Evolutionary conservation across 2,797 vertebrate genomes (phyloP).

Genomic region (Otus scops): DNA sequence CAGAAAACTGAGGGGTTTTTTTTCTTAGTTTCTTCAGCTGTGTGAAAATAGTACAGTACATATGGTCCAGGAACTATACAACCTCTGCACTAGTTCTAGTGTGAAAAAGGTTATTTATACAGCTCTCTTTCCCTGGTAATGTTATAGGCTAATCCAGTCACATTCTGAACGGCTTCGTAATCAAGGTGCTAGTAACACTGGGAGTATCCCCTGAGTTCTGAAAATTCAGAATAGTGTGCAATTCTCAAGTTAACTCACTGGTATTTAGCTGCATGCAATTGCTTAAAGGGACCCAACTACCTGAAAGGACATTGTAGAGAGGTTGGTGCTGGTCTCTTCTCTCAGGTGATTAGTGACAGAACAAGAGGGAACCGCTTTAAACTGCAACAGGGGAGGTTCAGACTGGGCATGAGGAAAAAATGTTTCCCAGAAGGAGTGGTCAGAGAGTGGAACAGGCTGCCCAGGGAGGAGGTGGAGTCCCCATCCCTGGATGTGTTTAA

Average conservation of each 20-base stretch:
- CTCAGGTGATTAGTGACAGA: no score
- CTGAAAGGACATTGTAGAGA: no score
- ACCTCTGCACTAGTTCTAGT: not conserved
- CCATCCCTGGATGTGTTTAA: no score
- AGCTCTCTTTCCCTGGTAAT: not conserved
- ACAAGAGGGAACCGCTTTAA: no score
- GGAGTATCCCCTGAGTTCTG: not conserved
- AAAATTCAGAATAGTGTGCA: not conserved
- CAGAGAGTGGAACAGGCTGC: no score
- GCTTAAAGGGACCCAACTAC: not conserved
- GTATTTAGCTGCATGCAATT: not conserved
- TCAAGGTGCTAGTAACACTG: not conserved
- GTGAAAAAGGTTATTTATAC: not conserved
- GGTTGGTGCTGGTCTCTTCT: no score
- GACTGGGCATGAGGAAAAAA: no score
- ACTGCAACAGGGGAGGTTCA: no score
- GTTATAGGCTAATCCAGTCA: not conserved
- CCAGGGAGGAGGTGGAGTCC: no score
- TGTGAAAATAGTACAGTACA: not conserved
- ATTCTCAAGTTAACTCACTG: not conserved
- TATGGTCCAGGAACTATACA: not conserved
- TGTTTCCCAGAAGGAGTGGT: no score
- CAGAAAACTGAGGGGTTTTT: not conserved
- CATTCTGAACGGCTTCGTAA: not conserved
- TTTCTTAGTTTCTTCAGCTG: not conserved